Evolutionary conservation across 2,797 vertebrate species (phyloP).

Genomic region (Syndactyla subalaris): DNA sequence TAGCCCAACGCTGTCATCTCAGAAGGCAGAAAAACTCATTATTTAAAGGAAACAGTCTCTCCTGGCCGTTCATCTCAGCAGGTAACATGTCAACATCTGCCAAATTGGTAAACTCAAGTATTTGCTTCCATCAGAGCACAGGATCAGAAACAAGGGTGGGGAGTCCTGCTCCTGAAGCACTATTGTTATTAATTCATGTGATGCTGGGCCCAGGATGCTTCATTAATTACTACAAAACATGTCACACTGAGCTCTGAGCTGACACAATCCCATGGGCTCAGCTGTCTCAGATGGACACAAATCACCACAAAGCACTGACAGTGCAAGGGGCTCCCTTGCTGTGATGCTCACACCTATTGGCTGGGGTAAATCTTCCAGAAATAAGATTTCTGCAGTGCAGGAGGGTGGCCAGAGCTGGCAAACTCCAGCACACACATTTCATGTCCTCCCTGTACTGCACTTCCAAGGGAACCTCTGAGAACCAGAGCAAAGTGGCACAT

Average conservation of each 20-base stretch:
- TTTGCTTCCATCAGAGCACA: neutral
- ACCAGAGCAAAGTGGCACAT: neutral
- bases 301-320: neutral
- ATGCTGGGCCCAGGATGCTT: neutral
- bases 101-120: neutral
- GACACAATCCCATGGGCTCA: neutral
- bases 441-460: neutral
- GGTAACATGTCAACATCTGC: neutral
- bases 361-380: neutral
- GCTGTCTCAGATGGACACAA: neutral
- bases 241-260: neutral
- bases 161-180: neutral
- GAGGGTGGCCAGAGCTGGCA: neutral
- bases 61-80: slow-evolving; percentile 20
- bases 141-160: neutral
- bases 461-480: neutral
- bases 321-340: too few relatives aligned
- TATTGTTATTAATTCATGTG: neutral
- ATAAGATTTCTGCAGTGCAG: neutral
- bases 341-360: neutral
- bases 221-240: neutral
- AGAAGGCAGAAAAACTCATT: neutral
- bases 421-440: neutral
- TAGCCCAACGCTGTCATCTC: neutral
- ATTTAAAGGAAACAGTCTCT: neutral